Percentiles rank a stretch among this genome's conserved stretches.
These are phyloP conservation scores for sheep (Ovis aries) DNA, from an alignment of 2,113 vertebrate genomes.

Conservation along the genomic window ARS-UI_Ramb_v3.0 NC_056070.1:7681501-7682000, in stretches of 20 bases:
- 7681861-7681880: constrained; percentile 69
- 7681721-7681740: constrained; percentile 38
- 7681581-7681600: neutral
- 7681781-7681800: constrained; percentile 37
- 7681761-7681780: constrained; percentile 48
- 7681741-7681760: constrained; percentile 32
- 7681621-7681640: constrained; percentile 38
- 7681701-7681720: constrained; percentile 27
- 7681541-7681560: neutral
- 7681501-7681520: neutral
- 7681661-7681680: neutral
- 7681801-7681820: constrained; percentile 66
- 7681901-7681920: constrained; percentile 47
- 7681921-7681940: neutral
- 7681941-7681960: constrained; percentile 71
- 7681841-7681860: constrained; percentile 73
- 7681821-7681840: constrained; percentile 61
- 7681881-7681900: constrained; percentile 54
- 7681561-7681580: neutral
- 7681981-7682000: constrained; percentile 67
- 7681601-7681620: neutral
- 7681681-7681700: constrained; percentile 15
- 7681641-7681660: neutral
- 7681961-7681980: constrained; percentile 76
- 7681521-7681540: neutral